These are phyloP conservation scores for Orientallactaga bullata DNA, from an alignment of 2,113 vertebrate genomes.

Conservation along the genomic window DNA sequence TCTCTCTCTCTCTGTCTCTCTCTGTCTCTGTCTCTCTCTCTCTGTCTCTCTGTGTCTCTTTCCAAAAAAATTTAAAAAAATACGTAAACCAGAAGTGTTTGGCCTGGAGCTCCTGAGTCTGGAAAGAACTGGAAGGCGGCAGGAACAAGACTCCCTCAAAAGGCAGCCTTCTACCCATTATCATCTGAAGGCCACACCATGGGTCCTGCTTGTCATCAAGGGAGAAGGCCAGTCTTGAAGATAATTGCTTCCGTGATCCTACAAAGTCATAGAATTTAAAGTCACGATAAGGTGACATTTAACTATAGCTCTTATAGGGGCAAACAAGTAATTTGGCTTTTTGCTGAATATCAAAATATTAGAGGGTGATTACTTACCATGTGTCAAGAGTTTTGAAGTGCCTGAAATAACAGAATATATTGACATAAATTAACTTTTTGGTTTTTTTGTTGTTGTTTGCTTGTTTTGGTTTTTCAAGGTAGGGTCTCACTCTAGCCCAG, in stretches of 20 bases:
- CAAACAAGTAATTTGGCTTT: not conserved
- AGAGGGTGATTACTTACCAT: not conserved
- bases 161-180: accelerated
- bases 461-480: too few relatives aligned
- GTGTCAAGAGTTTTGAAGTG: not conserved
- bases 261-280: not conserved
- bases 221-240: not conserved
- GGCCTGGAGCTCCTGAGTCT: not conserved
- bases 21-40: too few relatives aligned
- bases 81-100: not conserved
- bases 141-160: not conserved
- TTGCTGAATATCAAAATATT: not conserved
- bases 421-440: not conserved
- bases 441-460: too few relatives aligned
- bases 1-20: too few relatives aligned
- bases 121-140: not conserved
- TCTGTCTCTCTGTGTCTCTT: too few relatives aligned
- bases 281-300: not conserved
- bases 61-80: too few relatives aligned
- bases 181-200: accelerated
- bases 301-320: not conserved
- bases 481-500: too few relatives aligned
- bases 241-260: not conserved
- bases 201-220: not conserved
- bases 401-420: not conserved